Evolutionary conservation across 2,113 vertebrate genomes (phyloP).

Genomic region (Phodopus roborovskii): DNA sequence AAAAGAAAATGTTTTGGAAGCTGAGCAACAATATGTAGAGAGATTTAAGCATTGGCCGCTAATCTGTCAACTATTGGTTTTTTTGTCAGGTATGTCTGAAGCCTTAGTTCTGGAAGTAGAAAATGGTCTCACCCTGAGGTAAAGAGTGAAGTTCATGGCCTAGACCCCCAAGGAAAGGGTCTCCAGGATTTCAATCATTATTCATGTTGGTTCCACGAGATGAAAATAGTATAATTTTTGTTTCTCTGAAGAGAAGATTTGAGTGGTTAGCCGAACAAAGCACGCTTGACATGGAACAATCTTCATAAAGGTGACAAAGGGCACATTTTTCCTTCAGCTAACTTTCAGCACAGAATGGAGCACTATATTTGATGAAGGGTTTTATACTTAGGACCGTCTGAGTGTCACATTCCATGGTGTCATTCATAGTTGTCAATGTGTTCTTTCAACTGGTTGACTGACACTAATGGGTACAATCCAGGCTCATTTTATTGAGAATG

Average conservation of each 20-base stretch:
- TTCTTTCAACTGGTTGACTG: background rate
- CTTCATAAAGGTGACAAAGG: slow-evolving; percentile 21
- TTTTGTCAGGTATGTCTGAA: background rate
- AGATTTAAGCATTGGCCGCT: background rate
- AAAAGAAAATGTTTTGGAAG: slow-evolving; percentile 27
- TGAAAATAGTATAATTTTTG: slow-evolving; percentile 5
- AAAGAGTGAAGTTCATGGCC: background rate
- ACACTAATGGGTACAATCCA: background rate
- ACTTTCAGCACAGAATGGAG: background rate
- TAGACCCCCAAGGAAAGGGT: background rate
- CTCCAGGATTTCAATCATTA: background rate
- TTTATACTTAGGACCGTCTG: background rate
- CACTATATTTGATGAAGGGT: background rate
- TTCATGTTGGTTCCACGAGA: background rate
- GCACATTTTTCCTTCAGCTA: background rate
- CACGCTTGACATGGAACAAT: background rate
- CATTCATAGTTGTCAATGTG: background rate
- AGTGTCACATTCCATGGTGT: background rate
- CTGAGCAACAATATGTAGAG: background rate
- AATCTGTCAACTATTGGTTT: background rate
- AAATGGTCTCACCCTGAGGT: background rate
- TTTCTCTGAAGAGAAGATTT: slow-evolving; percentile 23
- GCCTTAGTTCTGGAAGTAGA: slow-evolving; percentile 2
- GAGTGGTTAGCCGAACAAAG: slow-evolving; percentile 18
- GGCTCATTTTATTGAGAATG: background rate